phyloP scores from a whole-genome alignment of 2,797 vertebrate species.

The Pangasius mekongensis region DNA sequence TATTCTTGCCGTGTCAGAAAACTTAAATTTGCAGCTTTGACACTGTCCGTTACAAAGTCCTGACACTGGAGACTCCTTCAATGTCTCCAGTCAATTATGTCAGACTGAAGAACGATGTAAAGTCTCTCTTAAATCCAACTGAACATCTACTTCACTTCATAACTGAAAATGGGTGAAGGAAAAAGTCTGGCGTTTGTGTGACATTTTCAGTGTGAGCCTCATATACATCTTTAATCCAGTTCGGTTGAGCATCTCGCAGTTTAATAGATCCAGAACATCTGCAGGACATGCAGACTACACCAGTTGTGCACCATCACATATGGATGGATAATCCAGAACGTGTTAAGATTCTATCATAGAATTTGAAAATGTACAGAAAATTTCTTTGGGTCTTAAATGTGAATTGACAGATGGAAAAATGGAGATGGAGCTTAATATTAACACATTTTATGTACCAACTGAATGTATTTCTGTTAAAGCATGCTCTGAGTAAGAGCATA shows the following conservation, averaged over 20 bases:
- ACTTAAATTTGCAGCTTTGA: neutral
- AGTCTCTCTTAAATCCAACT: neutral
- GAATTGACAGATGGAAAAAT: neutral
- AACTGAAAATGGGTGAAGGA: neutral
- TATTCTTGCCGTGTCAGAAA: neutral
- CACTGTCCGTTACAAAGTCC: neutral
- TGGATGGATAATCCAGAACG: neutral
- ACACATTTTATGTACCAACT: neutral
- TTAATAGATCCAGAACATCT: neutral
- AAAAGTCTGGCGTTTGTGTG: neutral
- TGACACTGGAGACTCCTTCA: neutral
- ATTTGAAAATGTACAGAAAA: neutral
- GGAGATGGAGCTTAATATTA: neutral
- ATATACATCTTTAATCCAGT: neutral
- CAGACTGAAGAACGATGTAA: no score
- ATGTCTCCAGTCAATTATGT: no score
- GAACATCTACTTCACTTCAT: neutral
- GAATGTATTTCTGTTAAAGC: slow-evolving; percentile 12
- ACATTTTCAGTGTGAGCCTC: neutral
- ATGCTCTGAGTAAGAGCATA: neutral
- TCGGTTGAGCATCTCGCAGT: neutral
- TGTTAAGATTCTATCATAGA: neutral
- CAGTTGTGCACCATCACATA: neutral
- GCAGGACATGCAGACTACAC: neutral
- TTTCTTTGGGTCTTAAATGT: neutral